Evolutionary conservation across 2,888 invertebrate genomes (phyloP).

Genomic region (Branchellion lobata): DNA sequence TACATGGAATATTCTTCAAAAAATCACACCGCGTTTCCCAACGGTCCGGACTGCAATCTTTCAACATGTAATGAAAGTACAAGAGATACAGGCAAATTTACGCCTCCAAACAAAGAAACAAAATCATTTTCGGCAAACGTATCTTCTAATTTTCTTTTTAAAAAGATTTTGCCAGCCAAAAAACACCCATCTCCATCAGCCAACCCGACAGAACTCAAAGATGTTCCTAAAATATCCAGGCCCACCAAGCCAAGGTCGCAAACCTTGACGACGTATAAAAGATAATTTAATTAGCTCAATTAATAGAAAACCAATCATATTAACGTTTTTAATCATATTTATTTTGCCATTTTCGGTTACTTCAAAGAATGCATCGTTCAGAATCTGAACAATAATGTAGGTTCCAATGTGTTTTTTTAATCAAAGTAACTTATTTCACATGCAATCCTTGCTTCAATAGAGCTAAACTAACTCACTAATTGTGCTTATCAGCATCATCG

Average conservation of each 20-base stretch:
- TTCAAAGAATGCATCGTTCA: too few relatives aligned
- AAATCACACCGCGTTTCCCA: background rate
- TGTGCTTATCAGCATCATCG: too few relatives aligned
- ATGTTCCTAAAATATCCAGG: conserved; percentile 9
- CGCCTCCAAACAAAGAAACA: background rate
- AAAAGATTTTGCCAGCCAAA: background rate
- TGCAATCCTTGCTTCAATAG: too few relatives aligned
- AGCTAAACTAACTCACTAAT: too few relatives aligned
- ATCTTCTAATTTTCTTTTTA: background rate
- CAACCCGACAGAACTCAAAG: background rate
- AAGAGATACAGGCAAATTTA: background rate
- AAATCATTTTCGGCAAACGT: background rate
- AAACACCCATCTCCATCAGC: background rate
- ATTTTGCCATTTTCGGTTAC: too few relatives aligned
- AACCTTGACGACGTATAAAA: conserved; percentile 16
- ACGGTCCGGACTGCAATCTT: background rate
- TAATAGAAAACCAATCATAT: too few relatives aligned
- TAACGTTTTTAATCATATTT: too few relatives aligned
- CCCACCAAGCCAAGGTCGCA: conserved; percentile 30
- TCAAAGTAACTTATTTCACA: too few relatives aligned
- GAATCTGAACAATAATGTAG: too few relatives aligned
- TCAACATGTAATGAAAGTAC: background rate
- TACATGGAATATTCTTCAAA: background rate
- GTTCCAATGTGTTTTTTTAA: too few relatives aligned
- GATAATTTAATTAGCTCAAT: background rate